Percentiles rank a stretch among this genome's conserved stretches.
Conservation (phyloP, 2,888 invertebrate genomes). For the Selenia dentaria region DNA sequence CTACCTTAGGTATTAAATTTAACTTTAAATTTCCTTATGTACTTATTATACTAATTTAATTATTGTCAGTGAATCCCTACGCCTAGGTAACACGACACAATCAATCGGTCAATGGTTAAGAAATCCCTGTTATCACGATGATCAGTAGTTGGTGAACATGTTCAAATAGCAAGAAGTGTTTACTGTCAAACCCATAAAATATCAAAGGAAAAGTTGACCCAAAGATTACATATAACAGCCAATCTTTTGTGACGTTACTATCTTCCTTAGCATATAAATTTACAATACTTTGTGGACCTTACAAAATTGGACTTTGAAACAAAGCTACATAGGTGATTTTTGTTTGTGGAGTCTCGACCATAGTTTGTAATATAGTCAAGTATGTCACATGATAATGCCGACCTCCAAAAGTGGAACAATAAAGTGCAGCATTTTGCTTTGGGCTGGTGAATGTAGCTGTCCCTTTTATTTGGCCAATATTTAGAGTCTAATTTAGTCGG, state of each 20-base stretch:
- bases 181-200: too few relatives aligned
- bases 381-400: conserved; percentile 32
- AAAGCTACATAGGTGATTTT: neutral
- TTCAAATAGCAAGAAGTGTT: too few relatives aligned
- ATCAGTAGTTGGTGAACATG: too few relatives aligned
- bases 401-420: conserved; percentile 32
- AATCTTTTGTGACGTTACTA: conserved; percentile 18
- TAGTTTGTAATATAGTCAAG: conserved; percentile 19
- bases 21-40: too few relatives aligned
- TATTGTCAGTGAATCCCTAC: too few relatives aligned
- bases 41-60: too few relatives aligned
- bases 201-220: conserved; percentile 29
- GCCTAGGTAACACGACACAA: too few relatives aligned
- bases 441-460: conserved; percentile 17
- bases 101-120: too few relatives aligned
- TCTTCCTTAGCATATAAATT: conserved; percentile 7
- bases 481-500: conserved; percentile 18
- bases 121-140: too few relatives aligned
- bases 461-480: conserved; percentile 14
- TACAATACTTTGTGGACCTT: neutral
- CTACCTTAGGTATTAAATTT: too few relatives aligned
- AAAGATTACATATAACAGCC: conserved; percentile 25
- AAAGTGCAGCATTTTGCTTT: conserved; percentile 38
- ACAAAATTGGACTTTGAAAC: neutral
- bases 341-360: neutral